phyloP scores from a whole-genome alignment of 2,888 invertebrate species.

The Sarcophaga carnaria region DNA sequence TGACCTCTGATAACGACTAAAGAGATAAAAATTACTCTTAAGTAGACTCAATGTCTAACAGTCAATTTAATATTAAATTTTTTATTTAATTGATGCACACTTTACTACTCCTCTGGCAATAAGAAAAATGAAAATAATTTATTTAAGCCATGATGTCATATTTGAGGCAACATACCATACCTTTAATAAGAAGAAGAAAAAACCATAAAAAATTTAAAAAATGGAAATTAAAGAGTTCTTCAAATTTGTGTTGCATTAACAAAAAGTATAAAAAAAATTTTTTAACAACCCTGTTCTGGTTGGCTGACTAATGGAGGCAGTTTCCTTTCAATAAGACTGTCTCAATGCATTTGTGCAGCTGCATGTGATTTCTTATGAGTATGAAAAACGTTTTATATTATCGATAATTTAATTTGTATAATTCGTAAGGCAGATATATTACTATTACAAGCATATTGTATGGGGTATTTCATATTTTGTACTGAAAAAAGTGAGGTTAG shows the following conservation, averaged over 20 bases:
- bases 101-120: too few relatives aligned
- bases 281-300: slow-evolving; percentile 14
- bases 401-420: slow-evolving; percentile 67
- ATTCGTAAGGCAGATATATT: slow-evolving; percentile 50
- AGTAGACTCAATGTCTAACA: too few relatives aligned
- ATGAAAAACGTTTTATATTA: slow-evolving; percentile 65
- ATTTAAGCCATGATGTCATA: too few relatives aligned
- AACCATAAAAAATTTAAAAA: too few relatives aligned
- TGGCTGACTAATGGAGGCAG: background rate
- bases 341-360: slow-evolving; percentile 8
- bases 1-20: too few relatives aligned
- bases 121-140: too few relatives aligned
- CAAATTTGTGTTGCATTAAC: slow-evolving; percentile 29
- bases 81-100: too few relatives aligned
- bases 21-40: too few relatives aligned
- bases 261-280: background rate
- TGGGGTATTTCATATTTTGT: background rate
- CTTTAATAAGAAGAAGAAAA: too few relatives aligned
- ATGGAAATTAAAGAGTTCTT: slow-evolving; percentile 51
- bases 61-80: too few relatives aligned
- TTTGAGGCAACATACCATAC: too few relatives aligned
- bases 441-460: background rate
- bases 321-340: slow-evolving; percentile 45
- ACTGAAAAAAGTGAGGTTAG: background rate
- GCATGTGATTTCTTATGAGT: background rate